A percentile compares a stretch with the other conserved stretches of the same genome.
phyloP scores from a whole-genome alignment of 2,888 invertebrate species.

The Hymenopus coronatus region DNA sequence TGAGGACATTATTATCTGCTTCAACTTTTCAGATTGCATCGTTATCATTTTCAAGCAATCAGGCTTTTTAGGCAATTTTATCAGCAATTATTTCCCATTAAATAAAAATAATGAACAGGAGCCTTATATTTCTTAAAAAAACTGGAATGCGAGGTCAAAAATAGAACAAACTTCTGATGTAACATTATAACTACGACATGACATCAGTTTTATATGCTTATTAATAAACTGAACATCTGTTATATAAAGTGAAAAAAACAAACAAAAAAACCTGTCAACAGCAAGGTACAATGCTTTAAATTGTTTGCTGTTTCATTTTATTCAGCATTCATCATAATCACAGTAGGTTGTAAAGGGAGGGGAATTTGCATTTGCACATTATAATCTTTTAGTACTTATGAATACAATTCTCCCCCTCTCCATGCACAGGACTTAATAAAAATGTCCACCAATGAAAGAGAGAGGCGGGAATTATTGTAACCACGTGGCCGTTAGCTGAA shows the following conservation, averaged over 20 bases:
- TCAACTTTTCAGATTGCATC: too few relatives aligned
- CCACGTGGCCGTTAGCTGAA: conserved; percentile 29
- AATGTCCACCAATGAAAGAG: conserved; percentile 32
- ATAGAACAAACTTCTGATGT: too few relatives aligned
- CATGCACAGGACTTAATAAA: conserved; percentile 29
- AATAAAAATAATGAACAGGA: too few relatives aligned
- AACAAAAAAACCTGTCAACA: background rate
- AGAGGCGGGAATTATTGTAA: conserved; percentile 36
- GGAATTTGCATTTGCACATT: background rate
- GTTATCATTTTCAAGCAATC: too few relatives aligned
- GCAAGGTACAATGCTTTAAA: background rate
- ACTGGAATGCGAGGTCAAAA: too few relatives aligned
- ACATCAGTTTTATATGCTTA: too few relatives aligned
- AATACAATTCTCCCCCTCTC: conserved; percentile 8
- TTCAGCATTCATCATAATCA: background rate
- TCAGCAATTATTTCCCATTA: too few relatives aligned
- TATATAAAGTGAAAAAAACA: background rate
- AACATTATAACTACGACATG: too few relatives aligned
- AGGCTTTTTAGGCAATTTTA: too few relatives aligned
- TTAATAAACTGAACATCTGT: too few relatives aligned
- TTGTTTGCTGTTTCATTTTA: background rate
- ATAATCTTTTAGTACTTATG: background rate
- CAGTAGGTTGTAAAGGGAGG: background rate
- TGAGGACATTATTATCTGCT: too few relatives aligned
- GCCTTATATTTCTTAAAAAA: too few relatives aligned